Evolutionary conservation across 2,113 vertebrate species (phyloP), one percentile per base, ranked within the genome.

Genomic region (Macroglossus sobrinus): DNA sequence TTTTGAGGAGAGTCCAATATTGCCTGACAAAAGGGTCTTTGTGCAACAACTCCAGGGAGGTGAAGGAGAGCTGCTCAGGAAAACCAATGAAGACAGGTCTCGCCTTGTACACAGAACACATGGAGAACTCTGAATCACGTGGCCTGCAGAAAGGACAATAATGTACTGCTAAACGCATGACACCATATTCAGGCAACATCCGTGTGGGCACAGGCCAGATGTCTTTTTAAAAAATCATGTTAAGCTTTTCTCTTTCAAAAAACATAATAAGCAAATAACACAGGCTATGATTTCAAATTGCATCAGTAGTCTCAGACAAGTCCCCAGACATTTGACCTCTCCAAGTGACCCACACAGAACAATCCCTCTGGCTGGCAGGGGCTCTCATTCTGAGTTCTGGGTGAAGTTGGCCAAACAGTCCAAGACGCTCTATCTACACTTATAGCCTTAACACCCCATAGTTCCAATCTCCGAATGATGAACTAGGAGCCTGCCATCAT

Each of bases 1-100:
- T 98, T 98, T 98, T 98, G 97, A 98, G 98, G 95, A 97, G 97
- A 98, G 98, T 98, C 98, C 98, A 98, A 71, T 95, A 96, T 93
- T 7, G 95, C 88, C 97, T 98, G 98, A 99, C 98, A 98, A 98
- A 98, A 98, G 98, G 97, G 97, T 98, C 98, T 98, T 98, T 99
- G 98, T 99, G 98, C 64, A 0, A 96, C 88, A 95, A 95, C 97
- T 97, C 96, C 94, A 96, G 97, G 97, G 97, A 98, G 92, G 97
- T 95, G 94, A 96, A 95, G 96, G 96, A 98, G 96, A 98, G 91
- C 97, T 95, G 97, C 97, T 98, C 88, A 63, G 94, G 97, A 98
- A 98, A 98, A 95, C 94, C 97, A 98, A 80, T 75, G 97, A 96
- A 98, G 98, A 98, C 98, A 98, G 97, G 93, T 97, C 97, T 95